These are phyloP conservation scores for Drosophila colorata DNA, from an alignment of 2,888 invertebrate genomes.

Conservation along the genomic window DNA sequence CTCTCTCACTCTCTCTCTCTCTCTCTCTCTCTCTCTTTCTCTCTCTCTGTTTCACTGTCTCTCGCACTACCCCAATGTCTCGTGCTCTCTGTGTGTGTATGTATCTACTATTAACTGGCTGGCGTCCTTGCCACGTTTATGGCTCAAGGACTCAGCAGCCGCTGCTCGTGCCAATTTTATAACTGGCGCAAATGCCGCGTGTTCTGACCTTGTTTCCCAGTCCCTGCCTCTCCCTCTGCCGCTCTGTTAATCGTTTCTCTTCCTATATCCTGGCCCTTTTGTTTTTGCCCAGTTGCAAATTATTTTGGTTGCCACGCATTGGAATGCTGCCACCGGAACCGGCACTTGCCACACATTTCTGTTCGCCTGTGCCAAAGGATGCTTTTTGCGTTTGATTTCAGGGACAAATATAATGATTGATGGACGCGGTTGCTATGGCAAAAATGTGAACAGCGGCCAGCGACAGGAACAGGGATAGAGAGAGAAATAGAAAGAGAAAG, in stretches of 20 bases:
- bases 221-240: conserved; percentile 10
- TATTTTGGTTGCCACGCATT: conserved; percentile 34
- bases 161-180: conserved; percentile 41
- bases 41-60: not conserved
- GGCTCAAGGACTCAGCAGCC: conserved; percentile 63
- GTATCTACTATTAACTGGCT: conserved; percentile 16
- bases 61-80: conserved; percentile 5
- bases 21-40: conserved; percentile 1
- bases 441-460: conserved; percentile 34
- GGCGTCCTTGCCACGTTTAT: conserved; percentile 48
- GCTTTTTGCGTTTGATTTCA: conserved; percentile 85
- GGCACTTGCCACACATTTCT: conserved; percentile 52
- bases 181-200: conserved; percentile 19
- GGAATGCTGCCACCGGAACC: conserved; percentile 65
- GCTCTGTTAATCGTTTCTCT: not conserved
- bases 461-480: not conserved
- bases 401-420: conserved; percentile 83
- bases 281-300: conserved; percentile 19
- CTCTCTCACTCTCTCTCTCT: conserved; percentile 7
- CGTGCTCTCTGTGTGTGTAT: conserved; percentile 12
- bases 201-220: conserved; percentile 63
- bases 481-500: not conserved
- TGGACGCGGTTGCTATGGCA: conserved; percentile 72
- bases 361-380: conserved; percentile 77
- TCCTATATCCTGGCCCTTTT: conserved; percentile 30